phyloP scores from a whole-genome alignment of 2,113 vertebrate genomes.

The Penelope pileata region DNA sequence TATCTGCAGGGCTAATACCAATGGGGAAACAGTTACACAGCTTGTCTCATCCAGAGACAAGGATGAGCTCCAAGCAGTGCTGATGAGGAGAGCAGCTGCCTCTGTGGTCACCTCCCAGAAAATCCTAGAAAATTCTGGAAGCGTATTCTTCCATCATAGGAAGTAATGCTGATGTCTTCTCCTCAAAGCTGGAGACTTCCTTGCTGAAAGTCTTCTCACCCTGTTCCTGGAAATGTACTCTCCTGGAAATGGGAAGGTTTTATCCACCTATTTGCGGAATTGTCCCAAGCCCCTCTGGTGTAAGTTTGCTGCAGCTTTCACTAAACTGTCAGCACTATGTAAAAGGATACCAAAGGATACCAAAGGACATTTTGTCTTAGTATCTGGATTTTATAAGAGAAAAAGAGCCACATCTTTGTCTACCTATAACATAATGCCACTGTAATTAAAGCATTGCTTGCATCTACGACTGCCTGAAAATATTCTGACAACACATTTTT shows the following conservation, averaged over 20 bases:
- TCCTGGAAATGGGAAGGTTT: not conserved
- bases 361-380: not conserved
- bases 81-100: not conserved
- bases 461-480: not conserved
- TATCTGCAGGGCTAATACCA: not conserved
- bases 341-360: not conserved
- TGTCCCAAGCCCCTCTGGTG: not conserved
- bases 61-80: not conserved
- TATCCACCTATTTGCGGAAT: not conserved
- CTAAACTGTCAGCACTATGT: not conserved
- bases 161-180: not conserved
- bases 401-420: not conserved
- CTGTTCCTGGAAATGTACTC: fast-evolving
- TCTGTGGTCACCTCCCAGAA: not conserved
- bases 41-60: not conserved
- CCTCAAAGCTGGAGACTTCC: not conserved
- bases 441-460: not conserved
- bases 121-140: not conserved
- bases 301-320: not conserved
- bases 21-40: not conserved
- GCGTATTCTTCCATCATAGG: not conserved
- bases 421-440: not conserved
- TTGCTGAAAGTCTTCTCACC: not conserved
- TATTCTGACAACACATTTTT: not conserved
- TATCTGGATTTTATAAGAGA: not conserved